Percentiles rank a stretch among this genome's conserved stretches.
Evolutionary conservation across 2,888 invertebrate species (phyloP).

Genomic region (Chydorus sphaericus): DNA sequence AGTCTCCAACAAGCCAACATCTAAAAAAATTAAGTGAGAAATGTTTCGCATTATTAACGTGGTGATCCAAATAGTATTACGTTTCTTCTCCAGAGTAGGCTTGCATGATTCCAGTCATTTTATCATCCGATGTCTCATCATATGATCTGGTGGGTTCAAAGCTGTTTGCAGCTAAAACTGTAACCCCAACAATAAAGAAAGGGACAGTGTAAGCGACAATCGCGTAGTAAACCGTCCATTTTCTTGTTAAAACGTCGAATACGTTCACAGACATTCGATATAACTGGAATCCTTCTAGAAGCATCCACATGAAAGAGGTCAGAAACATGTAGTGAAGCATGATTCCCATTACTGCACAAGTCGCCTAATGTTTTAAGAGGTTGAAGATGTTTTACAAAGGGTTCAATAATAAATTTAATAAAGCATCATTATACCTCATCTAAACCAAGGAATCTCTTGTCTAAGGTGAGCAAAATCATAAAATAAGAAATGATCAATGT

Average conservation of each 20-base stretch:
- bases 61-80: too few species aligned
- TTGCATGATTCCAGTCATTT: too few species aligned
- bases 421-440: slow-evolving; percentile 18
- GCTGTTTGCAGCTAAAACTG: too few species aligned
- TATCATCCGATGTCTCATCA: too few species aligned
- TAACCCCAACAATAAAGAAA: slow-evolving; percentile 18
- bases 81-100: too few species aligned
- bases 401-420: too few species aligned
- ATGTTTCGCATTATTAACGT: too few species aligned
- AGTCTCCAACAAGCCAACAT: too few species aligned
- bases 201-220: slow-evolving; percentile 31
- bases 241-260: slow-evolving; percentile 29
- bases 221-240: slow-evolving; percentile 30
- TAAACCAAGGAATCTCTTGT: slow-evolving; percentile 17
- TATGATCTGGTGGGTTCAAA: too few species aligned
- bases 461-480: slow-evolving; percentile 29
- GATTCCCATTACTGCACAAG: slow-evolving; percentile 31
- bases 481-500: slow-evolving; percentile 35
- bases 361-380: too few species aligned
- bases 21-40: too few species aligned
- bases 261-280: slow-evolving; percentile 35
- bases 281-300: slow-evolving; percentile 35
- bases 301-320: slow-evolving; percentile 37
- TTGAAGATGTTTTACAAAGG: too few species aligned
- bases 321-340: slow-evolving; percentile 34